These are phyloP conservation scores for Acrobasis repandana DNA, from an alignment of 2,888 invertebrate species.

Conservation along the genomic window DNA sequence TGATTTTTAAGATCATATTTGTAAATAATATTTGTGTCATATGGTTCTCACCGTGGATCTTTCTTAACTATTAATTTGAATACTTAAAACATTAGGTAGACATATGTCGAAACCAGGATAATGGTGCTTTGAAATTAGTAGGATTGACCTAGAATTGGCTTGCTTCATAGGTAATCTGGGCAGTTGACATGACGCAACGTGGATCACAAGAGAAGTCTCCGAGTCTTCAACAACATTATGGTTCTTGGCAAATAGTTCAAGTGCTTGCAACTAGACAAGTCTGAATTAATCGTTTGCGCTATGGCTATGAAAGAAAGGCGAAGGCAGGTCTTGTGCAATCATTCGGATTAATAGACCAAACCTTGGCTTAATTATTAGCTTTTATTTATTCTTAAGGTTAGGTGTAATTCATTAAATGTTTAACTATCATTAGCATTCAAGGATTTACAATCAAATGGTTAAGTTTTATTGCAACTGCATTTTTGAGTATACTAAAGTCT, in stretches of 20 bases:
- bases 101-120: slow-evolving; percentile 28
- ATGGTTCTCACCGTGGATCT: slow-evolving; percentile 1
- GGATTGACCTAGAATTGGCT: slow-evolving; percentile 30
- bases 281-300: neutral
- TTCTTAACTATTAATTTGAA: slow-evolving; percentile 19
- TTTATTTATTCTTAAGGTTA: too few relatives aligned
- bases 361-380: too few relatives aligned
- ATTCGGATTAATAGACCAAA: neutral
- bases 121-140: slow-evolving; percentile 24
- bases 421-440: neutral
- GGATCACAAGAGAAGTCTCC: slow-evolving; percentile 21
- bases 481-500: neutral
- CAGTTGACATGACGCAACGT: slow-evolving; percentile 26
- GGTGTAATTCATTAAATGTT: too few relatives aligned
- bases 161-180: slow-evolving; percentile 19
- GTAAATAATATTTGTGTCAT: neutral
- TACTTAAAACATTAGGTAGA: slow-evolving; percentile 22
- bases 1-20: too few relatives aligned
- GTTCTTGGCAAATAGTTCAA: slow-evolving; percentile 31
- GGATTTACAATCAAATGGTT: neutral
- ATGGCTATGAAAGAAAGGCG: neutral
- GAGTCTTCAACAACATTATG: slow-evolving; percentile 34
- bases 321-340: neutral
- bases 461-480: neutral
- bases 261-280: neutral